These are phyloP conservation scores for Drosophila sproati DNA, from an alignment of 1,140 invertebrate genomes.

Conservation along the genomic window DNA sequence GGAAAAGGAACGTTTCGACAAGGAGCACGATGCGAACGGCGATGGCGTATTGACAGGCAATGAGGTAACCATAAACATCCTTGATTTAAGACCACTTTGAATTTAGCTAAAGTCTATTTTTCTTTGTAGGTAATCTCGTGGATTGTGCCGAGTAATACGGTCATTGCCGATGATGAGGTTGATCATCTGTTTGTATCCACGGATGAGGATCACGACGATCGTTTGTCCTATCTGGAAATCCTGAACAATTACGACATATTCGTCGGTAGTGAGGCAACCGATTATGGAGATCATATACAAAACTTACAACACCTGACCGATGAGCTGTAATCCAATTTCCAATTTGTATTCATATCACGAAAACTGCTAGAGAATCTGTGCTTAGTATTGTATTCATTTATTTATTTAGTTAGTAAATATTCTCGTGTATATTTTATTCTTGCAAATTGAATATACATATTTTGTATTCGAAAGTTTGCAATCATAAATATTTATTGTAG, in stretches of 20 bases:
- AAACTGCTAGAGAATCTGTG: constrained; percentile 47
- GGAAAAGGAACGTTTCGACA: constrained; percentile 96
- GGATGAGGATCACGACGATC: constrained; percentile 94
- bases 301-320: constrained; percentile 92
- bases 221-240: constrained; percentile 94
- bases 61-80: constrained; percentile 86
- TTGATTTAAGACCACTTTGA: too few relatives aligned
- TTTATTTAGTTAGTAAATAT: constrained; percentile 63
- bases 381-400: constrained; percentile 56
- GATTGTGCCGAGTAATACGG: constrained; percentile 96
- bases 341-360: constrained; percentile 3
- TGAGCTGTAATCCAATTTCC: constrained; percentile 88
- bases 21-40: constrained; percentile 94
- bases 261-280: constrained; percentile 98
- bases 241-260: constrained; percentile 95
- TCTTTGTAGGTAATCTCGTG: constrained; percentile 89
- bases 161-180: constrained; percentile 96
- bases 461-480: constrained; percentile 4
- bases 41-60: constrained; percentile 92
- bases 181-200: constrained; percentile 95
- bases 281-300: constrained; percentile 95
- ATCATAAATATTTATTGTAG: constrained; percentile 37
- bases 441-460: constrained; percentile 33
- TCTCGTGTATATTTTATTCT: constrained; percentile 59
- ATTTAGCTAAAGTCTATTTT: not conserved